Evolutionary conservation across 2,888 invertebrate genomes (phyloP).

Genomic region (Spisula solida): DNA sequence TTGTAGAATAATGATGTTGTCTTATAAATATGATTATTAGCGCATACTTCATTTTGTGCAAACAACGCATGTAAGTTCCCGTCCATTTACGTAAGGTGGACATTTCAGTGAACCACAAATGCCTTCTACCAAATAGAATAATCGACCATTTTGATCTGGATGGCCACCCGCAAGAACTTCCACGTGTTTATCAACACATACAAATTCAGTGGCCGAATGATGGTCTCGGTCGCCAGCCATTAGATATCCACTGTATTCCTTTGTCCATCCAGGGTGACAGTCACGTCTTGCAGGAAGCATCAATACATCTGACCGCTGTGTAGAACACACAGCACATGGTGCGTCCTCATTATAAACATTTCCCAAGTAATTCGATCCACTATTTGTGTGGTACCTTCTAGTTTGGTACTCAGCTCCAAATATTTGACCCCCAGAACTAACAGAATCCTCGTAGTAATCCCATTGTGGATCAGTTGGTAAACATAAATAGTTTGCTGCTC

Average conservation of each 20-base stretch:
- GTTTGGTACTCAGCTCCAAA: conserved; percentile 44
- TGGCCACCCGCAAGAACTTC: conserved; percentile 29
- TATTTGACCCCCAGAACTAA: neutral
- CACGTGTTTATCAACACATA: conserved; percentile 29
- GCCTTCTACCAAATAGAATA: conserved; percentile 34
- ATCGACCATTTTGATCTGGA: neutral
- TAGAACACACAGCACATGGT: conserved; percentile 40
- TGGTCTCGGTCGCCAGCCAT: conserved; percentile 6
- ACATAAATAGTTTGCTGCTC: conserved; percentile 36
- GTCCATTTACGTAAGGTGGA: conserved; percentile 39
- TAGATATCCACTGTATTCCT: conserved; percentile 40
- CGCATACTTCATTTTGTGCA: conserved; percentile 13
- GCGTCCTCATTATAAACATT: conserved; percentile 23
- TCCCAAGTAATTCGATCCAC: conserved; percentile 17
- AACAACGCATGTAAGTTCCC: conserved; percentile 41
- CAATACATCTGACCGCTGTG: conserved; percentile 10
- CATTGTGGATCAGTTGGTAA: conserved; percentile 10
- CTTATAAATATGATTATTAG: too few relatives aligned
- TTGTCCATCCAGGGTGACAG: conserved; percentile 44
- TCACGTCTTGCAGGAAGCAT: conserved; percentile 41
- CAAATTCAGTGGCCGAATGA: neutral
- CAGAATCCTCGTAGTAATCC: conserved; percentile 10
- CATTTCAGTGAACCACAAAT: conserved; percentile 42
- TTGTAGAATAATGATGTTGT: too few relatives aligned
- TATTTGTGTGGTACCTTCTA: conserved; percentile 4